Evolutionary conservation across 2,888 invertebrate genomes (phyloP).

Genomic region (Poecilobothrus nobilitatus): DNA sequence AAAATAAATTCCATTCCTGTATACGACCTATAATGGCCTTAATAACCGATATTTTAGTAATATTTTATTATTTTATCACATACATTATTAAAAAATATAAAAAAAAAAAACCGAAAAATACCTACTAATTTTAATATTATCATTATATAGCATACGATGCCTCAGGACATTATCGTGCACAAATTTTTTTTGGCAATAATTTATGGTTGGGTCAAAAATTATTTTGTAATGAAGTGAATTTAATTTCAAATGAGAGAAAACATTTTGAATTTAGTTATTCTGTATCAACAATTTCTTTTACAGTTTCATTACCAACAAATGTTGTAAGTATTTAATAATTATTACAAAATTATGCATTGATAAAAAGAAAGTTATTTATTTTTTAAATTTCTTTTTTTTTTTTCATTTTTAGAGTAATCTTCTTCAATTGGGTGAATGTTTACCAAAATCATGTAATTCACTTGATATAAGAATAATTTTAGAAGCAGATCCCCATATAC

Average conservation of each 20-base stretch:
- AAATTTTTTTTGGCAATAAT: slow-evolving; percentile 70
- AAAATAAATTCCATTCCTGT: no score
- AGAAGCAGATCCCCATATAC: slow-evolving; percentile 38
- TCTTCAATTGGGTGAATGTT: slow-evolving; percentile 64
- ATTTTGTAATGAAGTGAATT: slow-evolving; percentile 55
- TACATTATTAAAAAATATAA: no score
- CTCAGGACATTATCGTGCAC: slow-evolving; percentile 69
- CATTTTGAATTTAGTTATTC: slow-evolving; percentile 39
- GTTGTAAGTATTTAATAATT: slow-evolving; percentile 28
- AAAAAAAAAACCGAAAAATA: no score
- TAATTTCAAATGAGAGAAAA: slow-evolving; percentile 32
- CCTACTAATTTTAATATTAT: neutral
- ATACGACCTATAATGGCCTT: no score
- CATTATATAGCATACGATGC: slow-evolving; percentile 60
- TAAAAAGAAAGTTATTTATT: slow-evolving; percentile 1
- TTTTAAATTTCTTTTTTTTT: slow-evolving; percentile 9
- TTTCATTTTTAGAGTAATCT: slow-evolving; percentile 51
- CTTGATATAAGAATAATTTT: slow-evolving; percentile 47
- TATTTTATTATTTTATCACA: no score
- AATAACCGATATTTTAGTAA: no score
- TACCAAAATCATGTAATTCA: slow-evolving; percentile 59
- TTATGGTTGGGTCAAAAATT: slow-evolving; percentile 70
- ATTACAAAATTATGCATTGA: neutral
- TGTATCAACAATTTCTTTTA: slow-evolving; percentile 33
- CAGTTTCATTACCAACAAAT: slow-evolving; percentile 29